phyloP scores from a whole-genome alignment of 2,113 vertebrate species.

The Rallus limicola region DNA sequence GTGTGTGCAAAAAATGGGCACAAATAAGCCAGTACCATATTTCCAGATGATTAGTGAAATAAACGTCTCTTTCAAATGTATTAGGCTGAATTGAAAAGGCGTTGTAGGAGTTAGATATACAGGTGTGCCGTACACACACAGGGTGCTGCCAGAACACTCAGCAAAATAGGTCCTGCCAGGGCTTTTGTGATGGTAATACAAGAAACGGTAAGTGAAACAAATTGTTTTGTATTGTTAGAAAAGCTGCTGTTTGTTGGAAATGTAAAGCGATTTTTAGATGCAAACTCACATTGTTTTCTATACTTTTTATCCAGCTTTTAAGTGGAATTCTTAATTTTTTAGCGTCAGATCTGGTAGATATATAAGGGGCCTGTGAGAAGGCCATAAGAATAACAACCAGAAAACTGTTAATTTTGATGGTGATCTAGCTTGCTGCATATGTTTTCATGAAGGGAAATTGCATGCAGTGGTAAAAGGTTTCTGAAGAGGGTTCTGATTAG shows the following conservation, averaged over 20 bases:
- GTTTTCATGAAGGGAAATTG: background rate
- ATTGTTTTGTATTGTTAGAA: background rate
- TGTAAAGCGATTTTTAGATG: background rate
- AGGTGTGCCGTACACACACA: background rate
- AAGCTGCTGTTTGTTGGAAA: background rate
- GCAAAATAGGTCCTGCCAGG: background rate
- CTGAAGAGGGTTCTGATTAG: background rate
- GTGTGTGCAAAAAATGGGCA: background rate
- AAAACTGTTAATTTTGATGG: background rate
- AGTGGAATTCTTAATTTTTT: background rate
- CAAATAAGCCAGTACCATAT: background rate
- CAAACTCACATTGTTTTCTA: background rate
- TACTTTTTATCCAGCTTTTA: background rate
- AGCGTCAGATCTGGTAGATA: background rate
- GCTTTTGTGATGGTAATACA: background rate
- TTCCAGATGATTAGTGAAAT: background rate
- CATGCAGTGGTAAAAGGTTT: background rate
- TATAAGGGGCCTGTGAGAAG: background rate
- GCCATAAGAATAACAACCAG: background rate
- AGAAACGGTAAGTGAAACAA: background rate
- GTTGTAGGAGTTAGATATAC: background rate
- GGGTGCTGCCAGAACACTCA: background rate
- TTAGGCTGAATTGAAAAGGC: background rate
- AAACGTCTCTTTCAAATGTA: background rate
- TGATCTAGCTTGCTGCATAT: background rate